Evolutionary conservation across 1,140 invertebrate genomes (phyloP), one percentile per base, ranked within the genome.

Genomic region (Lasioglossum baleicum): DNA sequence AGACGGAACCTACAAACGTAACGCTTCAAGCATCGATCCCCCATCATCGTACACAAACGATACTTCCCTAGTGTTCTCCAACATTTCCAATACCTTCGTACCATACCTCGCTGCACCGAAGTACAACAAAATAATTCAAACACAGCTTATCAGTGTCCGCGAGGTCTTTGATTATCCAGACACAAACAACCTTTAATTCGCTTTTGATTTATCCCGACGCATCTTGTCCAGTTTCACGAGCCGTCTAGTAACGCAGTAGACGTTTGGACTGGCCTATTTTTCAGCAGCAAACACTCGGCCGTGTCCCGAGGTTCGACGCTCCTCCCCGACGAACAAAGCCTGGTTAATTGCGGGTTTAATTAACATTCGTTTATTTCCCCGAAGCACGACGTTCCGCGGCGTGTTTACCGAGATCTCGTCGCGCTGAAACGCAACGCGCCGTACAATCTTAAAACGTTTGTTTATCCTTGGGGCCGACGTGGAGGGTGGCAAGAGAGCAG

Each of bases 381-480:
- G 40, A n/a, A 48, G 65, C 40, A 15, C n/a, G 65, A 8, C n/a
- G 51, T 48, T 15, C n/a, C 51, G 10, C 13, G 56, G 26, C 26
- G n/a, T 26, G 40, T 61, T 44, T 66, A 8, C 35, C 53, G 26
- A 31, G 63, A 65, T 64, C 63, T 58, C 48, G 26, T 73, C 35
- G 48, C 53, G 51, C 26, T 58, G 20, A 22, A 66, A 48, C 65
- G 40, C 65, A 66, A 48, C 65, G 2, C 20, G 17, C n/a, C n/a
- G 42, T 48, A 13, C 56, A 5, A 26, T 77, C 67, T 77, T 40
- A 63, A 77, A 61, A 70, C 67, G 67, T 77, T 71, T 77, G 69
- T 77, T 77, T 77, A 77, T 68, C 44, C 75, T 40, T 0, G 22
- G 35, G 40, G 53, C n/a, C 44, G 44, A 3, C 44, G 44, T 13